phyloP scores from a whole-genome alignment of 1,140 invertebrate genomes.

The Achatina immaculata region DNA sequence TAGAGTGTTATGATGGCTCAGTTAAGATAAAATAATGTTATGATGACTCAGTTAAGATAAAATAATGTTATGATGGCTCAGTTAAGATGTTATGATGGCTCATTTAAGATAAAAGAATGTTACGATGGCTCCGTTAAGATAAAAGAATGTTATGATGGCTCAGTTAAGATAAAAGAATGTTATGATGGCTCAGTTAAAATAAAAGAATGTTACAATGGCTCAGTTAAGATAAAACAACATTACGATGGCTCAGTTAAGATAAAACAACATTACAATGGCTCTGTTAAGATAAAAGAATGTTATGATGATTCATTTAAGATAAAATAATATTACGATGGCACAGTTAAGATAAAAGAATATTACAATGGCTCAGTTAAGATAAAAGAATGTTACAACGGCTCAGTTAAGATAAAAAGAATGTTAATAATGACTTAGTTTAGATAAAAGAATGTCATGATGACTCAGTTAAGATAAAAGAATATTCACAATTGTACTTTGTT shows the following conservation, averaged over 20 bases:
- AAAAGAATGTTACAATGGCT: no score
- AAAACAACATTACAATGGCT: no score
- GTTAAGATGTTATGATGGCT: slow-evolving; percentile 50
- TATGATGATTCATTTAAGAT: no score
- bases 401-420: slow-evolving; percentile 49
- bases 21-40: slow-evolving; percentile 50
- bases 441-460: slow-evolving; percentile 49
- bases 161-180: slow-evolving; percentile 49
- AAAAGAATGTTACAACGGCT: slow-evolving; percentile 46
- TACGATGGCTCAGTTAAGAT: slow-evolving; percentile 51
- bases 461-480: no score
- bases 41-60: slow-evolving; percentile 52
- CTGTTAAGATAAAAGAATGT: no score
- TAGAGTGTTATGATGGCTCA: slow-evolving; percentile 45
- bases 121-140: slow-evolving; percentile 51
- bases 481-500: no score
- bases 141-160: slow-evolving; percentile 46
- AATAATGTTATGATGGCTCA: no score
- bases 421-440: slow-evolving; percentile 49
- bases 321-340: no score
- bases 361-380: slow-evolving; percentile 51
- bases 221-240: slow-evolving; percentile 51
- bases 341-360: no score
- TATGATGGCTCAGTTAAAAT: no score
- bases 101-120: slow-evolving; percentile 50